A percentile compares a stretch with the other conserved stretches of the same genome.
These are phyloP conservation scores for Platysteira castanea DNA, from an alignment of 2,113 vertebrate genomes.

Conservation along the genomic window DNA sequence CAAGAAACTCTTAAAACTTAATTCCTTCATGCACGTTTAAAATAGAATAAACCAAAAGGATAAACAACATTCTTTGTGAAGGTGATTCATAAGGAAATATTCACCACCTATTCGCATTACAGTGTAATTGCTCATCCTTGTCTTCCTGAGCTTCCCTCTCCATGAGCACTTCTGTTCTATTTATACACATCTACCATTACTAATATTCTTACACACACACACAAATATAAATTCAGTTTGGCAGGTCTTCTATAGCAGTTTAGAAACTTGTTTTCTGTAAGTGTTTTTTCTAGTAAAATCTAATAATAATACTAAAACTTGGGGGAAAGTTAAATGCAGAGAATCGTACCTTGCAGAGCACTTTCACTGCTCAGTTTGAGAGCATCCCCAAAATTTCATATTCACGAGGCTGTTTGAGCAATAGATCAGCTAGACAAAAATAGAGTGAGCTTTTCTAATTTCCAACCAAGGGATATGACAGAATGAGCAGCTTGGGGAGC, in stretches of 20 bases:
- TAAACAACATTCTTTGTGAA: not conserved
- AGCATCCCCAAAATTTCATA: not conserved
- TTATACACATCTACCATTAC: not conserved
- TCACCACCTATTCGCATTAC: not conserved
- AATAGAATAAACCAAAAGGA: not conserved
- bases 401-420: not conserved
- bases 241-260: not conserved
- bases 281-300: not conserved
- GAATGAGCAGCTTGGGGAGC: not conserved
- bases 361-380: not conserved
- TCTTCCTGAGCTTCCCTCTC: not conserved
- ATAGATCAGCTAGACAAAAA: not conserved
- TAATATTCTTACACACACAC: not conserved
- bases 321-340: not conserved
- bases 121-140: not conserved
- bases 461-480: not conserved
- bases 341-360: fast-evolving
- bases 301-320: not conserved
- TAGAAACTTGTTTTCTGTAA: not conserved
- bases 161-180: not conserved
- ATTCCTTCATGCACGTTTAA: not conserved
- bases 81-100: not conserved
- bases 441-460: not conserved
- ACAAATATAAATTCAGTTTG: not conserved
- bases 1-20: not conserved